A percentile compares a stretch with the other conserved stretches of the same genome.
These are phyloP conservation scores for Trichoplax adhaerens DNA, from an alignment of 37 sponge, comb jelly and placozoan genomes.

Conservation along the genomic window DNA sequence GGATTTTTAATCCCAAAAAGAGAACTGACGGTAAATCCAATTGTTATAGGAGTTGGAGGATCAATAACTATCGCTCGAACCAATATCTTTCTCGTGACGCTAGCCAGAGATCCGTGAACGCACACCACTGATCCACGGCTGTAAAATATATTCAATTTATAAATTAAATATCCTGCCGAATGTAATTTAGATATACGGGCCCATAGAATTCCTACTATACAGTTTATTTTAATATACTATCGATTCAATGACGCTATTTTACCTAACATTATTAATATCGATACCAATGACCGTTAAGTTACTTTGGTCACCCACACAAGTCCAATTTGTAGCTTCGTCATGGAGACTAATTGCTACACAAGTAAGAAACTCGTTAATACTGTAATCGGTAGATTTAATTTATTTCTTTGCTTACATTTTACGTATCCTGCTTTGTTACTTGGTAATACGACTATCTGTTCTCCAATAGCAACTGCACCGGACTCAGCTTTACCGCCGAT, in stretches of 20 bases:
- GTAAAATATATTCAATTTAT: too few species aligned
- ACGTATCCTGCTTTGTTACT: too few species aligned
- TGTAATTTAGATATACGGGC: too few species aligned
- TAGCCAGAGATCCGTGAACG: conserved; percentile 29
- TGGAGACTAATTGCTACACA: conserved; percentile 24
- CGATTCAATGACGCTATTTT: background rate
- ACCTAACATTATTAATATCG: conserved; percentile 48
- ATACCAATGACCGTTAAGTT: conserved; percentile 36
- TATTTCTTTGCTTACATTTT: too few species aligned
- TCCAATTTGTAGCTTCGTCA: conserved; percentile 40
- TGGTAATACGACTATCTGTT: too few species aligned
- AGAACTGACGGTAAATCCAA: conserved; percentile 71
- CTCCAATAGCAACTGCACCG: too few species aligned
- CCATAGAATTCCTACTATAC: background rate
- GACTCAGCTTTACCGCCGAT: too few species aligned
- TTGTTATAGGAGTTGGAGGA: conserved; percentile 77
- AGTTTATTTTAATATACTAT: too few species aligned
- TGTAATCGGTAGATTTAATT: too few species aligned
- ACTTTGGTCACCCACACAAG: conserved; percentile 68
- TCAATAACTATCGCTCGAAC: conserved; percentile 71
- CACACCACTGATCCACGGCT: conserved; percentile 23
- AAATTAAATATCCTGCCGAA: too few species aligned
- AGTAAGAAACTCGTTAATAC: too few species aligned
- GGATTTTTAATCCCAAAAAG: too few species aligned
- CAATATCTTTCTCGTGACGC: conserved; percentile 32